phyloP scores from a whole-genome alignment of 2,797 vertebrate genomes.

The Orestias chungarensis region DNA sequence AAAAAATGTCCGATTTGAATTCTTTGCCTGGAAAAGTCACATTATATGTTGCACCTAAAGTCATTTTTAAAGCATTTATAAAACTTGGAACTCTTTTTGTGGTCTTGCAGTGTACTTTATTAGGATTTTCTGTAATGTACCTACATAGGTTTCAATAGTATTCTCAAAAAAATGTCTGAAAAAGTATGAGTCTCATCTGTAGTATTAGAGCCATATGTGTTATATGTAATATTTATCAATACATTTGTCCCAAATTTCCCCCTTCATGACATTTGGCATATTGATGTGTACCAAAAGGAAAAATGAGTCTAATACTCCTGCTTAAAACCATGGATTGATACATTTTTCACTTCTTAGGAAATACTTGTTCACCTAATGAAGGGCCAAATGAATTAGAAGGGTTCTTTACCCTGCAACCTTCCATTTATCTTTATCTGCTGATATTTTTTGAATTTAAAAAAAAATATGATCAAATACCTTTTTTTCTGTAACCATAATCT shows the following conservation, averaged over 20 bases:
- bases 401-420: background rate
- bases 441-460: no score
- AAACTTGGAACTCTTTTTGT: background rate
- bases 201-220: no score
- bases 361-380: background rate
- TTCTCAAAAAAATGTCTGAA: background rate
- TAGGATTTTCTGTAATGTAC: background rate
- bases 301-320: no score
- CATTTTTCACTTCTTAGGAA: background rate
- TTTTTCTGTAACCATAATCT: background rate
- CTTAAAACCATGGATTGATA: no score
- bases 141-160: background rate
- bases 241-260: no score
- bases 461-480: constrained; percentile 1
- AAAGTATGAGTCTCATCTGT: no score
- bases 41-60: background rate
- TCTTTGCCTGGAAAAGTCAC: background rate
- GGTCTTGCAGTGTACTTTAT: background rate
- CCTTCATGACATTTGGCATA: no score
- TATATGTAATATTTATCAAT: no score
- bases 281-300: no score
- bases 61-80: background rate
- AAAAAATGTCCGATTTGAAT: background rate
- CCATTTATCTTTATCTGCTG: background rate
- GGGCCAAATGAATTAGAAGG: background rate